These are phyloP conservation scores for Cataglyphis altisquamis DNA, from an alignment of 2,888 invertebrate species.

Conservation along the genomic window DNA sequence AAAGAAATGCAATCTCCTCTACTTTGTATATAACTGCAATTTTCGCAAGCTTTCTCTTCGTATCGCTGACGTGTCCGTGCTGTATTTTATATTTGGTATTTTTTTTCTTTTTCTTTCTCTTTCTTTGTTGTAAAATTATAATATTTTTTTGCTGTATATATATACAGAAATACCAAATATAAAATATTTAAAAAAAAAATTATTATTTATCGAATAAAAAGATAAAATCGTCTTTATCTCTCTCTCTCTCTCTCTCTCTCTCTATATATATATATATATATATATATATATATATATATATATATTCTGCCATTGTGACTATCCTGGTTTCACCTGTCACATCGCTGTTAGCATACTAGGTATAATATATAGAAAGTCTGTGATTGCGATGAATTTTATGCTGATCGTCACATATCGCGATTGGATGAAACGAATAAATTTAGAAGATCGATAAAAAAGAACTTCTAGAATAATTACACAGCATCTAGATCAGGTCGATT, in stretches of 20 bases:
- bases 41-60: slow-evolving; percentile 36
- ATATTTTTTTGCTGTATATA: too few species aligned
- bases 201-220: neutral
- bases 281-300: too few species aligned
- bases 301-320: too few species aligned
- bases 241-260: neutral
- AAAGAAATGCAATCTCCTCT: slow-evolving; percentile 14
- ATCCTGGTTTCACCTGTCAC: too few species aligned
- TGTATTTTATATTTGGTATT: too few species aligned
- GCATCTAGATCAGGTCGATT: slow-evolving; percentile 24
- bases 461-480: slow-evolving; percentile 44
- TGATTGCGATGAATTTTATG: slow-evolving; percentile 12
- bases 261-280: too few species aligned
- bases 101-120: too few species aligned
- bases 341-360: too few species aligned
- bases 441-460: neutral
- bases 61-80: slow-evolving; percentile 18
- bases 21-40: slow-evolving; percentile 31
- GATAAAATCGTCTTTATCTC: slow-evolving; percentile 2
- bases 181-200: neutral
- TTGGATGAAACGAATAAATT: slow-evolving; percentile 6
- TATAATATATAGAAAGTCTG: too few species aligned
- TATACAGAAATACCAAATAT: too few species aligned
- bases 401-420: slow-evolving; percentile 4
- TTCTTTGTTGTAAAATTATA: too few species aligned